These are phyloP conservation scores for Erpetoichthys calabaricus DNA, from an alignment of 2,797 vertebrate genomes.

Conservation along the genomic window DNA sequence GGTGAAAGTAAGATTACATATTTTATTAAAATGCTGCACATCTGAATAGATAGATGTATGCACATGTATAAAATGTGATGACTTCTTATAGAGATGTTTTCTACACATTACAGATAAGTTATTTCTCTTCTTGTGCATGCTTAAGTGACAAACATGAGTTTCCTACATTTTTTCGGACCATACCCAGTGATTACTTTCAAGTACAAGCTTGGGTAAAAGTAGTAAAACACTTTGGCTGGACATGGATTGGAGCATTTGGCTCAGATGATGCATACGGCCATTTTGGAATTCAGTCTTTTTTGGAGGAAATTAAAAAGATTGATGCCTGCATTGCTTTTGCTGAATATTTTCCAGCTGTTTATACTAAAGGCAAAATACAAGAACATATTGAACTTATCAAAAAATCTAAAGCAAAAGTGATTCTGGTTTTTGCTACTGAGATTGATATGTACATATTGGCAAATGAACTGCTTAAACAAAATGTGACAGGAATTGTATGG, in stretches of 20 bases:
- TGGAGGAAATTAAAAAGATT: conserved; percentile 39
- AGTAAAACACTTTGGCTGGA: conserved; percentile 45
- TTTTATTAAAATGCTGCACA: no score
- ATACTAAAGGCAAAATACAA: conserved; percentile 30
- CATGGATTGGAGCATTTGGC: conserved; percentile 46
- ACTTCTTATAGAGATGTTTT: neutral
- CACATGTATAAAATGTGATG: no score
- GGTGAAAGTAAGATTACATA: no score
- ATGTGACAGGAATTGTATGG: conserved; percentile 55
- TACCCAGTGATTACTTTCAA: conserved; percentile 54
- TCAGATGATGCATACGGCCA: conserved; percentile 51
- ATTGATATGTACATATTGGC: conserved; percentile 51
- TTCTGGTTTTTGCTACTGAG: conserved; percentile 50
- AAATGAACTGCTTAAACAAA: conserved; percentile 45
- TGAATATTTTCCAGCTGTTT: conserved; percentile 48
- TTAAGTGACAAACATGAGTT: conserved; percentile 41
- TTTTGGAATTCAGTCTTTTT: conserved; percentile 45
- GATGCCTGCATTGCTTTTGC: conserved; percentile 46
- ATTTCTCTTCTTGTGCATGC: conserved; percentile 54
- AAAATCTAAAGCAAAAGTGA: conserved; percentile 41
- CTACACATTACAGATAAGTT: conserved; percentile 43
- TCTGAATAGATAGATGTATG: no score
- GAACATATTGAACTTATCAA: conserved; percentile 48
- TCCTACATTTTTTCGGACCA: conserved; percentile 52
- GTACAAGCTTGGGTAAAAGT: conserved; percentile 49